phyloP scores from a whole-genome alignment of 1,140 invertebrate genomes.

The Saccostrea cuccullata region DNA sequence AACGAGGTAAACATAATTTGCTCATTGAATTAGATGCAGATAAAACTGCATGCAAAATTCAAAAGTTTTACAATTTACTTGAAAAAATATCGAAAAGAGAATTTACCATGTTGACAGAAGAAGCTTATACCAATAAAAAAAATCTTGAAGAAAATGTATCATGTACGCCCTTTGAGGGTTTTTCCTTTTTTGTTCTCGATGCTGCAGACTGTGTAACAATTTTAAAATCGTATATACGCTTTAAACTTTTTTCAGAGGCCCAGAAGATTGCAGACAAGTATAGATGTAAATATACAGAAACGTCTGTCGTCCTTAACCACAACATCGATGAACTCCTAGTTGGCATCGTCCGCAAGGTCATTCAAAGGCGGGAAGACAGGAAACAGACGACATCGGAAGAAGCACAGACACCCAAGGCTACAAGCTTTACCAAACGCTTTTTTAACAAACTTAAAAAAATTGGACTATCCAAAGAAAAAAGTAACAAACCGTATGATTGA shows the following conservation, averaged over 20 bases:
- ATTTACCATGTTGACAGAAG: no score
- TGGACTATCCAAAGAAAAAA: constrained; percentile 19
- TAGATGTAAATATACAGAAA: constrained; percentile 89
- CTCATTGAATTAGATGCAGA: no score
- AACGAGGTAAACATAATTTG: not conserved
- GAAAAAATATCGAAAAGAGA: no score
- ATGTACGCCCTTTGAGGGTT: no score
- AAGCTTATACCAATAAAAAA: no score
- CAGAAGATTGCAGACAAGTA: constrained; percentile 83
- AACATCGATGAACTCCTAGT: constrained; percentile 90
- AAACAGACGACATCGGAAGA: constrained; percentile 17
- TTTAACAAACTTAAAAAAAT: constrained; percentile 11
- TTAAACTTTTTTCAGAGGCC: constrained; percentile 62
- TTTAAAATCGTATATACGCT: no score
- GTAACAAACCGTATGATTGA: not conserved
- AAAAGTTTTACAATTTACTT: no score
- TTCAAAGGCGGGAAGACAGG: constrained; percentile 1
- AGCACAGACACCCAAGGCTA: not conserved
- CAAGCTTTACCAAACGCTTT: not conserved
- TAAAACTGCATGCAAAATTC: no score
- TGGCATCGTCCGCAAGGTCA: constrained; percentile 82
- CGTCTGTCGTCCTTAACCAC: constrained; percentile 88
- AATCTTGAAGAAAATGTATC: no score
- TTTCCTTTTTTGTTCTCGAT: no score
- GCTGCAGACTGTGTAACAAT: no score